These are phyloP conservation scores for Albula goreensis DNA, from an alignment of 2,113 vertebrate species.

Conservation along the genomic window DNA sequence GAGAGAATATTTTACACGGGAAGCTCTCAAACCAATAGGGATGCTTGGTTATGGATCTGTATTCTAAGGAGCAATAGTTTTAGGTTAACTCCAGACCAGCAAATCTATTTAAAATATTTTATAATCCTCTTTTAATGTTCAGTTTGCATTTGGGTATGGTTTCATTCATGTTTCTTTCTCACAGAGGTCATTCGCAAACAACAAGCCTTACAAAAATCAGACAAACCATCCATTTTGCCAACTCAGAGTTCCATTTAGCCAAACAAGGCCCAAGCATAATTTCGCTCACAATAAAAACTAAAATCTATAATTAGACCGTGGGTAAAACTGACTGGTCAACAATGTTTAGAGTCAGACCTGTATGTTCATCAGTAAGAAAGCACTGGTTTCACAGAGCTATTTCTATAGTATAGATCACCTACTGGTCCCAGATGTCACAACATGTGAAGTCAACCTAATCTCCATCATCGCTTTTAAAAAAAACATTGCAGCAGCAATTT, in stretches of 20 bases:
- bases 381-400: not conserved
- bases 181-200: not conserved
- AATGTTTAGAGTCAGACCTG: not conserved
- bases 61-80: not conserved
- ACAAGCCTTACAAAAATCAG: not conserved
- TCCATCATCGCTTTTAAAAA: not conserved
- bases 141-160: not conserved
- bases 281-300: not conserved
- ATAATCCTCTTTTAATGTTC: not conserved
- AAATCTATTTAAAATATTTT: not conserved
- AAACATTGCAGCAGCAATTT: not conserved
- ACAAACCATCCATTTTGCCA: not conserved
- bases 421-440: not conserved
- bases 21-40: not conserved
- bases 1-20: not conserved
- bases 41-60: not conserved
- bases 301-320: not conserved
- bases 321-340: not conserved
- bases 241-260: not conserved
- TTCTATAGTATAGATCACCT: not conserved
- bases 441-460: not conserved
- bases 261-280: not conserved
- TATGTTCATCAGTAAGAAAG: not conserved
- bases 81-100: not conserved
- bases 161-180: not conserved